phyloP scores from a whole-genome alignment of 2,888 invertebrate species.

The Syrista parreyssii region DNA sequence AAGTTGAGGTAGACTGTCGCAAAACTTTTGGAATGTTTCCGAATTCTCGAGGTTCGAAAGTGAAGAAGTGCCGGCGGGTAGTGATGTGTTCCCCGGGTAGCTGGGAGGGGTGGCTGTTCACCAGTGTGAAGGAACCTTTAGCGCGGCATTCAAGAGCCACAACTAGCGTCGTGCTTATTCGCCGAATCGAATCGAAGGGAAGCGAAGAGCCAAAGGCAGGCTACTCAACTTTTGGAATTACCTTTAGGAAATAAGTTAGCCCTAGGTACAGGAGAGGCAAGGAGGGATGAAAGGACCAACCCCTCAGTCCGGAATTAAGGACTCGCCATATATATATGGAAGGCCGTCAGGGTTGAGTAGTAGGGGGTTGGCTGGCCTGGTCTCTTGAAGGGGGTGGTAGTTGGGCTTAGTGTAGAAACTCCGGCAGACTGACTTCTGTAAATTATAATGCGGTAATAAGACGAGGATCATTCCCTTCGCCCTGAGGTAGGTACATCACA shows the following conservation, averaged over 20 bases:
- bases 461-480: slow-evolving; percentile 16
- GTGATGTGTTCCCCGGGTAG: neutral
- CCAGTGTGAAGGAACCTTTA: neutral
- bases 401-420: slow-evolving; percentile 8
- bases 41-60: slow-evolving; percentile 37
- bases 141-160: neutral
- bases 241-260: slow-evolving; percentile 10
- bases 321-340: neutral
- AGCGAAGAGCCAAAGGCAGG: neutral
- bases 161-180: neutral
- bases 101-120: neutral
- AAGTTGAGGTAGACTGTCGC: slow-evolving; percentile 8
- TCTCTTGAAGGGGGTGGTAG: neutral
- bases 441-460: slow-evolving; percentile 24
- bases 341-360: neutral
- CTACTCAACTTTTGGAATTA: slow-evolving; percentile 6
- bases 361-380: neutral
- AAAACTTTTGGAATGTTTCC: slow-evolving; percentile 56
- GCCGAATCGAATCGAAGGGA: neutral
- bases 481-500: neutral
- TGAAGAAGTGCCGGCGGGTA: neutral
- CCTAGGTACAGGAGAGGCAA: neutral
- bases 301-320: neutral
- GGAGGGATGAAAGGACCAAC: neutral
- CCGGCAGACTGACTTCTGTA: slow-evolving; percentile 14